phyloP scores from a whole-genome alignment of 2,888 invertebrate species.

The Cryptus viduatorius region DNA sequence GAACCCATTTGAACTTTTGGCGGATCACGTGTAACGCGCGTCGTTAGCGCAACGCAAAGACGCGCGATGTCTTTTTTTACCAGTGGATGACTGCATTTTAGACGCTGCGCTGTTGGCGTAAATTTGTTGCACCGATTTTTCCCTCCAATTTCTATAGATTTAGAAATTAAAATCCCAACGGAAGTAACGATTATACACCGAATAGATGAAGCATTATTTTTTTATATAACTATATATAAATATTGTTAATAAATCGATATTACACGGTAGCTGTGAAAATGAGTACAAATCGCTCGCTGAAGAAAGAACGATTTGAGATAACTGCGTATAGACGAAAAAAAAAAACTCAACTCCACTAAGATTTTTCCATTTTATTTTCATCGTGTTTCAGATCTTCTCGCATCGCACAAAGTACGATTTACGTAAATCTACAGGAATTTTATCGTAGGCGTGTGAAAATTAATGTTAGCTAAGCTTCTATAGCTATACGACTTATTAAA shows the following conservation, averaged over 20 bases:
- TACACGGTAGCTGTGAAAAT: slow-evolving; percentile 68
- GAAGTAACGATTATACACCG: slow-evolving; percentile 5
- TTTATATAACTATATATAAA: slow-evolving; percentile 48
- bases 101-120: background rate
- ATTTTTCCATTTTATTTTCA: background rate
- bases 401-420: background rate
- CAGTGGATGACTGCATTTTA: background rate
- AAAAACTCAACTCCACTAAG: background rate
- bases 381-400: background rate
- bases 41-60: background rate
- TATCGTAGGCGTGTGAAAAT: background rate
- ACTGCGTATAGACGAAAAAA: background rate
- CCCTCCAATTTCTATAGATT: background rate
- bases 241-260: slow-evolving; percentile 68
- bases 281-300: slow-evolving; percentile 14
- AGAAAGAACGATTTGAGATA: background rate
- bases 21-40: background rate
- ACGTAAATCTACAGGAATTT: background rate
- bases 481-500: background rate
- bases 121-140: background rate
- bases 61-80: background rate
- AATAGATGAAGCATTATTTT: slow-evolving; percentile 31
- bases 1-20: background rate
- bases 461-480: background rate
- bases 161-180: background rate